Evolutionary conservation across 2,888 invertebrate species (phyloP).

Genomic region (Thalpophila matura): DNA sequence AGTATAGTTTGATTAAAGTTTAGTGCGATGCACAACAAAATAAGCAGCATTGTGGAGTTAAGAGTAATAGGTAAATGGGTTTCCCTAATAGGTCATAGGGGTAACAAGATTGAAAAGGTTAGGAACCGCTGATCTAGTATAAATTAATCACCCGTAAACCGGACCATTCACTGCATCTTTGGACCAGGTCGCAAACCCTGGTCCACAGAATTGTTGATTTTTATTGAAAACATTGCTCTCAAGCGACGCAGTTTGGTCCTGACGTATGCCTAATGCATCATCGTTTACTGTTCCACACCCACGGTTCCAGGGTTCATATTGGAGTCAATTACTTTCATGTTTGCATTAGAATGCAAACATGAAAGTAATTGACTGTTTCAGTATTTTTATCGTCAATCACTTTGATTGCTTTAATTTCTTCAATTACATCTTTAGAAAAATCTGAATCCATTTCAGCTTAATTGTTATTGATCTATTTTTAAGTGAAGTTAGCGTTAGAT

Average conservation of each 20-base stretch:
- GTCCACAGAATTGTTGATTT: background rate
- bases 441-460: conserved; percentile 14
- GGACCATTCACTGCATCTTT: too few relatives aligned
- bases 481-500: conserved; percentile 1
- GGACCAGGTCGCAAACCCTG: background rate
- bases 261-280: conserved; percentile 32
- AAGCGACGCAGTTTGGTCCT: conserved; percentile 24
- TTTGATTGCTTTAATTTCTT: conserved; percentile 47
- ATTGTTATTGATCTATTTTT: conserved; percentile 26
- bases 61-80: too few relatives aligned
- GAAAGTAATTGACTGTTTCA: too few relatives aligned
- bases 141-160: background rate
- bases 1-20: too few relatives aligned
- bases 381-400: conserved; percentile 29
- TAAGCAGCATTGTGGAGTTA: too few relatives aligned
- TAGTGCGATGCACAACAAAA: too few relatives aligned
- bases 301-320: conserved; percentile 33
- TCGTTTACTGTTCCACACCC: conserved; percentile 44
- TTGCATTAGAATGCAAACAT: too few relatives aligned
- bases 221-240: background rate
- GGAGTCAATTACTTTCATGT: conserved; percentile 57
- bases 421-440: conserved; percentile 10
- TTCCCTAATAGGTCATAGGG: too few relatives aligned
- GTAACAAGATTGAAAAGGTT: too few relatives aligned
- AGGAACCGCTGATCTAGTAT: too few relatives aligned